phyloP scores from a whole-genome alignment of 2,888 invertebrate genomes.

The Drosophila formosana region DNA sequence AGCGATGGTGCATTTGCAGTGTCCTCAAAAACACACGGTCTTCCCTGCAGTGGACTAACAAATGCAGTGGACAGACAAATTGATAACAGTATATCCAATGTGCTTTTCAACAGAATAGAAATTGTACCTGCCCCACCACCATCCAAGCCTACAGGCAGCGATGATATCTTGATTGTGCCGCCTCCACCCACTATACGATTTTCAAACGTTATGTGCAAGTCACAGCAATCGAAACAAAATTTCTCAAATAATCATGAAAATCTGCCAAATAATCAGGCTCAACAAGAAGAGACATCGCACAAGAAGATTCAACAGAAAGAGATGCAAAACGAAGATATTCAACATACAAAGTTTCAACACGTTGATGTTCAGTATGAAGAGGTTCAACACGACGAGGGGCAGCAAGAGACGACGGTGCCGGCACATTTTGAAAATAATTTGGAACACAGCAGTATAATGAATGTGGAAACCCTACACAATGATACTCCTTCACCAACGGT shows the following conservation, averaged over 20 bases:
- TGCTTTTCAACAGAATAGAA: not conserved
- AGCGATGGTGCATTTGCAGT: not conserved
- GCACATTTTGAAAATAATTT: not conserved
- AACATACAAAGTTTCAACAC: not conserved
- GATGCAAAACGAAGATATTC: not conserved
- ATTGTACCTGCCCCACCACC: conserved; percentile 17
- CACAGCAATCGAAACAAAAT: not conserved
- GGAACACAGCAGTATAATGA: not conserved
- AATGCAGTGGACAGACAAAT: not conserved
- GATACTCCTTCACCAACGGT: conserved; percentile 3
- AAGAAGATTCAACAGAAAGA: not conserved
- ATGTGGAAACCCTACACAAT: conserved; percentile 32
- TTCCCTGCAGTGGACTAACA: not conserved
- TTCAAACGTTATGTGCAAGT: not conserved
- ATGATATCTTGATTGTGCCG: not conserved
- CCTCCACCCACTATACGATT: conserved; percentile 37
- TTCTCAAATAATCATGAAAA: not conserved
- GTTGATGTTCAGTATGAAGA: not conserved
- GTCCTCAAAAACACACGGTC: not conserved
- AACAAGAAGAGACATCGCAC: not conserved
- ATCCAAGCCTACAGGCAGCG: not conserved
- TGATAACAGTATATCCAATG: not conserved
- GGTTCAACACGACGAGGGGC: not conserved
- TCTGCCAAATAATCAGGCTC: not conserved
- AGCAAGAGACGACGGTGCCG: not conserved